phyloP scores from a whole-genome alignment of 2,797 vertebrate genomes.

The Avahi laniger region DNA sequence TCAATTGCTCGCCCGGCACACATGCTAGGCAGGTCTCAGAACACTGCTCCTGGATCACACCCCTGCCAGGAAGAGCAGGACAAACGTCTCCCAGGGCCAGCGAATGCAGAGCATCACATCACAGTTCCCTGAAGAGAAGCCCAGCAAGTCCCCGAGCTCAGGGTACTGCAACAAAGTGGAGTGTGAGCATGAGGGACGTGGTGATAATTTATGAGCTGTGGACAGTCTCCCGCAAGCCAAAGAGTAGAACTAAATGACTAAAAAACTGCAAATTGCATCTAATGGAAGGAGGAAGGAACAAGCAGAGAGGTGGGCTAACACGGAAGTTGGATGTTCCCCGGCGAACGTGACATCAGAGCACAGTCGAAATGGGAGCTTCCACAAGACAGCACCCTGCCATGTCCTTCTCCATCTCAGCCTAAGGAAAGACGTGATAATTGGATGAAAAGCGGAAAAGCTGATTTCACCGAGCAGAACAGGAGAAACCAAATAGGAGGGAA shows the following conservation, averaged over 20 bases:
- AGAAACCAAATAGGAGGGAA: neutral
- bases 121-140: neutral
- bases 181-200: neutral
- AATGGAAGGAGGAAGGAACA: neutral
- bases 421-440: neutral
- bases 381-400: neutral
- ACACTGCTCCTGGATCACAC: neutral
- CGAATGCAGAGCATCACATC: neutral
- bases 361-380: neutral
- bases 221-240: neutral
- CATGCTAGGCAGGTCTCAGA: neutral
- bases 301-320: neutral
- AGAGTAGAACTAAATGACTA: neutral
- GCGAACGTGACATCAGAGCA: neutral
- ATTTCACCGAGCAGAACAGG: neutral
- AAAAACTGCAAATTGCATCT: neutral
- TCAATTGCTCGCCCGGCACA: neutral
- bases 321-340: neutral
- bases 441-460: neutral
- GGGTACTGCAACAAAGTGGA: neutral
- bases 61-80: neutral
- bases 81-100: neutral
- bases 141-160: neutral
- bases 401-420: neutral
- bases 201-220: constrained; percentile 26